phyloP scores from a whole-genome alignment of 2,797 vertebrate species.

The Harpagifer antarcticus region DNA sequence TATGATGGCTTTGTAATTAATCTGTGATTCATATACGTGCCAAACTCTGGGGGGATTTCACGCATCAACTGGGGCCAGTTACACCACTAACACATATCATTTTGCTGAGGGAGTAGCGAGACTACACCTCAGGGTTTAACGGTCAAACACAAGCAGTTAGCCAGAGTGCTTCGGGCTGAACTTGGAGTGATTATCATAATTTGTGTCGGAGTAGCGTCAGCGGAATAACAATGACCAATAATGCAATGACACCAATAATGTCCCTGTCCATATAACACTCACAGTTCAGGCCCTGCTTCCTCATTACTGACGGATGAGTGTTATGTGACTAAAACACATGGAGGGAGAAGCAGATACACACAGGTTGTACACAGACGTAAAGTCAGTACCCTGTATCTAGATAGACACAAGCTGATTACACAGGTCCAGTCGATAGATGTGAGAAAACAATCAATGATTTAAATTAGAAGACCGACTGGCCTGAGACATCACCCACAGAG shows the following conservation, averaged over 20 bases:
- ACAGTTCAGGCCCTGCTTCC: constrained; percentile 16
- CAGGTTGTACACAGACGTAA: constrained; percentile 26
- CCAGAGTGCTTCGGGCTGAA: constrained; percentile 50
- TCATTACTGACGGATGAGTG: constrained; percentile 31
- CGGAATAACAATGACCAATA: constrained; percentile 46
- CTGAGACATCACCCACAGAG: not conserved
- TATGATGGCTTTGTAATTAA: no score
- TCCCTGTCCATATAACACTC: constrained; percentile 27
- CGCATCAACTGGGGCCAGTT: no score
- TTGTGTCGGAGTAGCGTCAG: constrained; percentile 38
- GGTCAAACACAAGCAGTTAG: constrained; percentile 62
- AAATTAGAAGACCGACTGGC: constrained; percentile 19
- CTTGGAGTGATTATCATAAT: constrained; percentile 50
- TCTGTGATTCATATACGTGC: no score
- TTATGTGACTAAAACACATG: not conserved
- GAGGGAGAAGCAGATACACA: not conserved
- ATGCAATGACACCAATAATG: constrained; percentile 13
- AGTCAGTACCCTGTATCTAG: constrained; percentile 10
- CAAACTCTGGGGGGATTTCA: no score
- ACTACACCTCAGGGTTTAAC: constrained; percentile 64
- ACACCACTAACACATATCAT: no score
- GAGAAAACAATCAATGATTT: constrained; percentile 38
- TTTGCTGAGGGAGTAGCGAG: constrained; percentile 34
- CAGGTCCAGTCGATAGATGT: constrained; percentile 39
- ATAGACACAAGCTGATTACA: constrained; percentile 50